Conservation (phyloP, 2,888 invertebrate species). For the Diachrysia chrysitis region DNA sequence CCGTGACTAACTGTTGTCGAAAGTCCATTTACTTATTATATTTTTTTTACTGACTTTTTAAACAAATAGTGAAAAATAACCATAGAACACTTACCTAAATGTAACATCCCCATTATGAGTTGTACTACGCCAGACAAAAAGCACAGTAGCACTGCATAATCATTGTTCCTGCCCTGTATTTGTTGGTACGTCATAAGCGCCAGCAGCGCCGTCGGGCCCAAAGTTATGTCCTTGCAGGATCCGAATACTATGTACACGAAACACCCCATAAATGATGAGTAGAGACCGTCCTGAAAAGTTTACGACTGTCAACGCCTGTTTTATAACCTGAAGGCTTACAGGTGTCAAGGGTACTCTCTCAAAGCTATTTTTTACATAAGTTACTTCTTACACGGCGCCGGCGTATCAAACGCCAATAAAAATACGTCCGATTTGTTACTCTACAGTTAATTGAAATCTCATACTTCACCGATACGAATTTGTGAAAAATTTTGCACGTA, state of each 20-base stretch:
- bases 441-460: background rate
- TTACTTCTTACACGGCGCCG: background rate
- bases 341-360: slow-evolving; percentile 13
- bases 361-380: slow-evolving; percentile 18
- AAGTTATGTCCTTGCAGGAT: slow-evolving; percentile 95
- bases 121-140: slow-evolving; percentile 95
- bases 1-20: too few species aligned
- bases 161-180: slow-evolving; percentile 91
- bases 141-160: slow-evolving; percentile 95
- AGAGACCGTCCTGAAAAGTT: slow-evolving; percentile 95
- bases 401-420: background rate
- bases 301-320: slow-evolving; percentile 41
- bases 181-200: slow-evolving; percentile 96
- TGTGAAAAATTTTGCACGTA: too few species aligned
- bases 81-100: slow-evolving; percentile 91
- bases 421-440: background rate
- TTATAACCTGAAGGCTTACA: slow-evolving; percentile 18
- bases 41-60: too few species aligned
- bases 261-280: slow-evolving; percentile 98
- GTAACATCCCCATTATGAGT: slow-evolving; percentile 94
- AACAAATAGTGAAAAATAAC: slow-evolving; percentile 26
- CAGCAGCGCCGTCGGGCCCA: slow-evolving; percentile 98
- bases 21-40: too few species aligned
- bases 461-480: background rate
- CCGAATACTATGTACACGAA: slow-evolving; percentile 97